These are phyloP conservation scores for Manis crassicaudata DNA, from an alignment of 2,797 vertebrate genomes.

Conservation along the genomic window DNA sequence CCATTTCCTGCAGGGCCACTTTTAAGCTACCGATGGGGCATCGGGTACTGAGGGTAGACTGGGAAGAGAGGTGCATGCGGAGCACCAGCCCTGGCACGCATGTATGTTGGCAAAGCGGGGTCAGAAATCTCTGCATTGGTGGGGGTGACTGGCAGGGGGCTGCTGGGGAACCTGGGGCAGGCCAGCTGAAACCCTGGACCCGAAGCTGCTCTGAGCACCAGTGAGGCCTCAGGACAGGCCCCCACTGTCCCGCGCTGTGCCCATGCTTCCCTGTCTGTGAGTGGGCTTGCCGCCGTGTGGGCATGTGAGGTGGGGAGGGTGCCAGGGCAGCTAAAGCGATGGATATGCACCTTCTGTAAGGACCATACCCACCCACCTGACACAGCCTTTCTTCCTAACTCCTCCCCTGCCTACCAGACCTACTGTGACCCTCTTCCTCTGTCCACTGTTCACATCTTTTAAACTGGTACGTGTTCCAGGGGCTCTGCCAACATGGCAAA, in stretches of 20 bases:
- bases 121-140: fast-evolving
- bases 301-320: too few relatives aligned
- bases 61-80: neutral
- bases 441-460: neutral
- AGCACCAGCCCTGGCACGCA: neutral
- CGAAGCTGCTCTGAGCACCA: neutral
- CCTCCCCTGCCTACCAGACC: too few relatives aligned
- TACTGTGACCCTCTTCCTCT: neutral
- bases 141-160: neutral
- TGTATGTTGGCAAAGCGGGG: fast-evolving
- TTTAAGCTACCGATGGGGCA: neutral
- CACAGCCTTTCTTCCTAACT: neutral
- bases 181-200: neutral
- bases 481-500: neutral
- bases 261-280: neutral
- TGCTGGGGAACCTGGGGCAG: neutral
- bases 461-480: neutral
- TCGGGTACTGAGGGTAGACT: fast-evolving
- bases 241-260: neutral
- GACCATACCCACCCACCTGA: neutral
- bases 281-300: neutral
- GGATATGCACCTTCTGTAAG: fast-evolving
- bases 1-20: fast-evolving
- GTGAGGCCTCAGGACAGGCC: too few relatives aligned
- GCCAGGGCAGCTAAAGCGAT: neutral